Conservation (phyloP, 2,797 vertebrate species). For the Antrozous pallidus region DNA sequence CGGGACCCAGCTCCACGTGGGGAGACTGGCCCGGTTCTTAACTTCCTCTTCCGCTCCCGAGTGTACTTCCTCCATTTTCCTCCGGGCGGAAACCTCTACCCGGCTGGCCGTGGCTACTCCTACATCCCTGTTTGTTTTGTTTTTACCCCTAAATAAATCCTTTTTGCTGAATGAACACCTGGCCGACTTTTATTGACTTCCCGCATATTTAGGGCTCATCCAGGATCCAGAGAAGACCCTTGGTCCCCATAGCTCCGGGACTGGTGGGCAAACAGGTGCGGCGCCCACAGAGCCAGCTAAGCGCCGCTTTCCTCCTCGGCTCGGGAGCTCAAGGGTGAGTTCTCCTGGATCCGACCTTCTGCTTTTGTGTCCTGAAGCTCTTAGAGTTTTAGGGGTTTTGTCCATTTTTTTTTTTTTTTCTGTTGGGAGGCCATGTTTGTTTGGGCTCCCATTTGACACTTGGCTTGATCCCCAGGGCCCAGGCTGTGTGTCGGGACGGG, state of each 20-base stretch:
- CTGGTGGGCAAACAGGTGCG: neutral
- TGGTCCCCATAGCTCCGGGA: neutral
- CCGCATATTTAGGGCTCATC: neutral
- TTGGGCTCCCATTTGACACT: neutral
- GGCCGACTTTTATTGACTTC: neutral
- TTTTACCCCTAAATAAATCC: neutral
- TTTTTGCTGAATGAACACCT: neutral
- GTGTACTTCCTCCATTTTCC: neutral
- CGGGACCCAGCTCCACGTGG: neutral
- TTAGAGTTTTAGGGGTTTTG: neutral
- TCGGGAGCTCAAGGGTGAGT: neutral
- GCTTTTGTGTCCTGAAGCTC: neutral
- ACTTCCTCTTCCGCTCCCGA: neutral
- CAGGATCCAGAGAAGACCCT: neutral
- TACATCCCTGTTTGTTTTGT: neutral
- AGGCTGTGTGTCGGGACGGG: neutral
- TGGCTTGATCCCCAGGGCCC: neutral
- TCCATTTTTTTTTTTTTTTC: neutral
- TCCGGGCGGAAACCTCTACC: neutral
- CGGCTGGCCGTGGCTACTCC: neutral
- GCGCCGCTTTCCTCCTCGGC: neutral
- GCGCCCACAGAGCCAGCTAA: neutral
- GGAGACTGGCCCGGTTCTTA: fast-evolving
- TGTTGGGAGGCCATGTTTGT: neutral
- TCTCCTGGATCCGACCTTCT: neutral